A percentile compares a stretch with the other conserved stretches of the same genome.
These are phyloP conservation scores for Mythimna lalbum DNA, from an alignment of 2,888 invertebrate genomes.

Conservation along the genomic window DNA sequence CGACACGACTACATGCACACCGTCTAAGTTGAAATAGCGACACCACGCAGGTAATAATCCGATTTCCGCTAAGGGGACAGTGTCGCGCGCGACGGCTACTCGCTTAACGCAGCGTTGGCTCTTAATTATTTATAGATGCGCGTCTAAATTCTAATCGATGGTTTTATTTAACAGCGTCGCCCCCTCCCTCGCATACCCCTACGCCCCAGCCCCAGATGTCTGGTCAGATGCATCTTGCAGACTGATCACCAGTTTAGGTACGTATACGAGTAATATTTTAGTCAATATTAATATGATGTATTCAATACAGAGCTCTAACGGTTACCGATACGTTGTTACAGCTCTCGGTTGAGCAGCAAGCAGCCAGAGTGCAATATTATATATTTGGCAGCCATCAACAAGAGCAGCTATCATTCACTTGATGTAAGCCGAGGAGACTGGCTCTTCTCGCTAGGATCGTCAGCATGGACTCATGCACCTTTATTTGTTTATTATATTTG, in stretches of 20 bases:
- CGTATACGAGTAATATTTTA: conserved; percentile 4
- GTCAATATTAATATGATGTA: too few relatives aligned
- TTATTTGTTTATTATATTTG: conserved; percentile 80
- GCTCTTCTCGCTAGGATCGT: conserved; percentile 71
- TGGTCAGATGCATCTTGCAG: conserved; percentile 84
- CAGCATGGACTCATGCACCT: conserved; percentile 84
- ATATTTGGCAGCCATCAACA: conserved; percentile 81
- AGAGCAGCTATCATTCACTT: conserved; percentile 78
- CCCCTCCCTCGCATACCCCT: conserved; percentile 89
- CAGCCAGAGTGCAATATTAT: conserved; percentile 83
- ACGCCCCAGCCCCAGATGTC: conserved; percentile 88
- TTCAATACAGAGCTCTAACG: conserved; percentile 12
- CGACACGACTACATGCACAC: too few relatives aligned
- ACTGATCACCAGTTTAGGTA: conserved; percentile 83
- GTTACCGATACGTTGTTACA: conserved; percentile 67
- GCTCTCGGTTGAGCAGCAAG: conserved; percentile 80
- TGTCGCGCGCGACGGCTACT: too few relatives aligned
- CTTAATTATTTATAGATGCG: too few relatives aligned
- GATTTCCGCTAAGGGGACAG: too few relatives aligned
- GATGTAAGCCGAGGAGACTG: conserved; percentile 63
- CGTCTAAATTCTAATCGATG: not conserved
- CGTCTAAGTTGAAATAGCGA: too few relatives aligned
- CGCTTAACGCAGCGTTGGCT: too few relatives aligned
- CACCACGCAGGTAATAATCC: too few relatives aligned
- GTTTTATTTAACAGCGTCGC: conserved; percentile 77